Percentiles rank a stretch among this genome's conserved stretches.
These are phyloP conservation scores for Papilio machaon DNA, from an alignment of 1,140 invertebrate genomes.

Conservation along the genomic window DNA sequence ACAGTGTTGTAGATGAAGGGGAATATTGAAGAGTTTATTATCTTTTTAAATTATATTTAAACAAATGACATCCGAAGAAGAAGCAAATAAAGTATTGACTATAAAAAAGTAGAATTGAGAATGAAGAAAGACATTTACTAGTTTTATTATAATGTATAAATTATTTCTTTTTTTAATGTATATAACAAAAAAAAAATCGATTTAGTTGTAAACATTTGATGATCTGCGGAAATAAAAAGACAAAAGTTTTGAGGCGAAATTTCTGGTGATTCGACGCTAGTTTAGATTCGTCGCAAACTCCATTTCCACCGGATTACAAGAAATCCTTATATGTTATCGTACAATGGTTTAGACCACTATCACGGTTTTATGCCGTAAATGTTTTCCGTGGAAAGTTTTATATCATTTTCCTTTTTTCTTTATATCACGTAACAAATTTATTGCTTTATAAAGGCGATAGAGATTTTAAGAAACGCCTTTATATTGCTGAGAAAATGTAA, in stretches of 20 bases:
- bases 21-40: no score
- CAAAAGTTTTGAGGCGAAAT: neutral
- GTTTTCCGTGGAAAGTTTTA: neutral
- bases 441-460: neutral
- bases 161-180: no score
- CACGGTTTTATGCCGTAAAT: neutral
- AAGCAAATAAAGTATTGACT: no score
- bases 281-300: slow-evolving; percentile 13
- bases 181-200: neutral
- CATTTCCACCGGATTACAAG: slow-evolving; percentile 2
- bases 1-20: no score
- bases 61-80: no score
- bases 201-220: neutral
- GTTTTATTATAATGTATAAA: no score
- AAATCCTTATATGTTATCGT: slow-evolving; percentile 10
- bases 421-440: neutral
- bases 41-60: no score
- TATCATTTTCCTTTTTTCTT: neutral
- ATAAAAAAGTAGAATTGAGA: no score
- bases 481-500: neutral
- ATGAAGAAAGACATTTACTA: no score
- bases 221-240: neutral
- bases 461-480: neutral
- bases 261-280: neutral
- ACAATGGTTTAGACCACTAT: neutral